Evolutionary conservation across 2,797 vertebrate genomes (phyloP), one percentile per base, ranked within the genome.

Genomic region (Phoebastria nigripes): DNA sequence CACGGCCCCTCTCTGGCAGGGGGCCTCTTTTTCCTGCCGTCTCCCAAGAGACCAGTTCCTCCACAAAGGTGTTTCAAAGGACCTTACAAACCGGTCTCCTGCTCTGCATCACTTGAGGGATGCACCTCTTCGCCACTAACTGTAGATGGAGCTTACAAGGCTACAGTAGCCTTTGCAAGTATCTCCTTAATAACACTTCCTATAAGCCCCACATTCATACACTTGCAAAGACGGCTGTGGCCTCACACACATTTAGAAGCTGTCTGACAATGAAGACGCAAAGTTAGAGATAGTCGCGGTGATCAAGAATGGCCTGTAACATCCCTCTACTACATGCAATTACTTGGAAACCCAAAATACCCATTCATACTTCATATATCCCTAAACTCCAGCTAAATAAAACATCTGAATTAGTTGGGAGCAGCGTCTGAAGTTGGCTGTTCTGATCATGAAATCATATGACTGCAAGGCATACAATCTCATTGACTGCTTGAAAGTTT

Each of bases 121-220:
- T 22, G 25, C 5, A 12, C 20, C 37, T 58, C 49, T 39, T 54
- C 3, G 2, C 8, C 22, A 4, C 39, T 15, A n/a, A 15, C 25
- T 29, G 39, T 2, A 39, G 5, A 18, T 2, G 20, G n/a, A 39
- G 28, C 31, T 35, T 25, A 21, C 0, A 0, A 78, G 44, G 41
- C 56, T 70, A 6, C 33, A 47, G 58, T 2, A 66, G 33, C 19
- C 35, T 63, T 13, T 41, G 26, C 9, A 54, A 59, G 12, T 15
- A 18, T 22, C 33, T 42, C 37, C 35, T 31, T 28, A 54, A 22
- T 18, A 33, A 10, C 35, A 18, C 28, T 28, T n/a, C 22, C 13
- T 2, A 9, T 15, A 46, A 15, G 19, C 9, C 29, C 47, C 18
- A 24, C 6, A 18, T 31, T 62, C 46, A 7, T 3, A n/a, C 15